Evolutionary conservation across 2,797 vertebrate species (phyloP).

Genomic region (Odontamblyopus lacepedii): DNA sequence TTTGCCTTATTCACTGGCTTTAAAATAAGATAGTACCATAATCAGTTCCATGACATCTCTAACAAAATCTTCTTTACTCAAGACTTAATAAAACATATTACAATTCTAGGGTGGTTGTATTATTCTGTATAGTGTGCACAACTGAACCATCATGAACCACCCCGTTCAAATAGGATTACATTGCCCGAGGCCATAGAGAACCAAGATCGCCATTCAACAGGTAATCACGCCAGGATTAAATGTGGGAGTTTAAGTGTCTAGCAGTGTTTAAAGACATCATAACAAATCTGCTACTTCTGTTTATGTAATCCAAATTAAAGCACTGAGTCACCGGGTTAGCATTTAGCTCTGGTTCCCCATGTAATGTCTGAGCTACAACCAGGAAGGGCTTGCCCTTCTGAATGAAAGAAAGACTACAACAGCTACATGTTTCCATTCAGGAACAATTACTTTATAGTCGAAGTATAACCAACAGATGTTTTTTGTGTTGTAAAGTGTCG

Average conservation of each 20-base stretch:
- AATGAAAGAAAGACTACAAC: not conserved
- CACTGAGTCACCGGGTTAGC: not conserved
- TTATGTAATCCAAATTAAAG: not conserved
- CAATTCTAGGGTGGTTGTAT: not conserved
- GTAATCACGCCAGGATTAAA: conserved; percentile 11
- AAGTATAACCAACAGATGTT: too few relatives aligned
- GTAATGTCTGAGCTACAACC: not conserved
- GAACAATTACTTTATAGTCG: too few relatives aligned
- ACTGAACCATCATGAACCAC: not conserved
- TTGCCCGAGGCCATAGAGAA: not conserved
- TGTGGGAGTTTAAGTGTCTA: not conserved
- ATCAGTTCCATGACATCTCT: not conserved
- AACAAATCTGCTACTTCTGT: not conserved
- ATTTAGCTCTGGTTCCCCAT: not conserved
- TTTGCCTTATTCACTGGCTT: not conserved
- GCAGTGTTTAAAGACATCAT: not conserved
- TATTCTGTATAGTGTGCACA: not conserved
- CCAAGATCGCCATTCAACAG: not conserved
- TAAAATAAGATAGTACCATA: not conserved
- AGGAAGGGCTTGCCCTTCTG: not conserved
- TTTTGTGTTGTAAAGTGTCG: not conserved
- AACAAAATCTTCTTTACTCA: not conserved
- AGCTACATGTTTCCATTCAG: too few relatives aligned
- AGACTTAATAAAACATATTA: not conserved
- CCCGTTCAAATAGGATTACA: conserved; percentile 4